Evolutionary conservation across 2,888 invertebrate genomes (phyloP).

Genomic region (Emmelina monodactyla): DNA sequence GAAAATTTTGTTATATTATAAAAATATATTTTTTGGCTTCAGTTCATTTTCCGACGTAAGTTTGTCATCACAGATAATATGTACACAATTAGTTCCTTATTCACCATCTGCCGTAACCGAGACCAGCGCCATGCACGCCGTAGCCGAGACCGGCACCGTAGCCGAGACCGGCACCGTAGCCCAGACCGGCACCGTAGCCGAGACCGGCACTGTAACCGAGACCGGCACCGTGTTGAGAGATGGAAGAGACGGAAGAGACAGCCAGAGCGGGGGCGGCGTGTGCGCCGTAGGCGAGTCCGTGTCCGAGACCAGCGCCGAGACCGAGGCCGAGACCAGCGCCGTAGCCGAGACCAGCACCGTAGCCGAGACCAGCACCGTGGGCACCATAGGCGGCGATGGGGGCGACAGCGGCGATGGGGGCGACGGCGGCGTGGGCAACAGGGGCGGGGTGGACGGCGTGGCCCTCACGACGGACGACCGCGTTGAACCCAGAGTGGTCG

Average conservation of each 20-base stretch:
- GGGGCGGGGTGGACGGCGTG: neutral
- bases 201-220: conserved; percentile 11
- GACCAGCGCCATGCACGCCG: too few species aligned
- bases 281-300: too few species aligned
- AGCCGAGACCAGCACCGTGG: conserved; percentile 3
- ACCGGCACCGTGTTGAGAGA: conserved; percentile 9
- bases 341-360: conserved; percentile 7
- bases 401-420: neutral
- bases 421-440: neutral
- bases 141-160: too few species aligned
- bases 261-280: conserved; percentile 5
- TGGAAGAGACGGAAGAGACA: conserved; percentile 6
- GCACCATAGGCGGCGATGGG: neutral
- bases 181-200: too few species aligned
- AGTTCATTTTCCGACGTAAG: too few species aligned
- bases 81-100: too few species aligned
- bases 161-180: too few species aligned
- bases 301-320: too few species aligned
- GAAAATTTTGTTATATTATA: too few species aligned
- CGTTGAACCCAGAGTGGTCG: conserved; percentile 8
- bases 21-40: too few species aligned
- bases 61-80: too few species aligned
- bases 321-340: conserved; percentile 12
- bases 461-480: conserved; percentile 5
- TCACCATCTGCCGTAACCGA: too few species aligned